A percentile compares a stretch with the other conserved stretches of the same genome.
Conservation (phyloP, 2,888 invertebrate genomes). For the Dorcus parallelipipedus region DNA sequence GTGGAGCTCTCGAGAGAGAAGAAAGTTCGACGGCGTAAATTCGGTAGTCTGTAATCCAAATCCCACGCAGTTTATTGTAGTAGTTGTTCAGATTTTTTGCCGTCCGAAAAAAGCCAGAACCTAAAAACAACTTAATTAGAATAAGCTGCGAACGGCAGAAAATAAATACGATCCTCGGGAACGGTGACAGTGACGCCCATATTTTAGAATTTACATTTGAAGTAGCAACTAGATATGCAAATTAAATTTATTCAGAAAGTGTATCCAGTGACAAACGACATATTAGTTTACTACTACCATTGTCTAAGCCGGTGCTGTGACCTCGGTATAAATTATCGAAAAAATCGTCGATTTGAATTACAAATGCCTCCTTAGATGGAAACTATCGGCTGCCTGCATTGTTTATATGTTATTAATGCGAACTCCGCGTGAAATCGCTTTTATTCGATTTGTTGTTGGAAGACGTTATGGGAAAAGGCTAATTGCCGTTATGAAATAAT, state of each 20-base stretch:
- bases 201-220: conserved; percentile 18
- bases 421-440: background rate
- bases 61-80: background rate
- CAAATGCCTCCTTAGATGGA: background rate
- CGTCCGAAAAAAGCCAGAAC: no score
- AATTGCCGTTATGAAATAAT: no score
- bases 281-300: conserved; percentile 33
- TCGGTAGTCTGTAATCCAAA: conserved; percentile 2
- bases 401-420: background rate
- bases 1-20: no score
- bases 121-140: no score
- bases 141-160: no score
- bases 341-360: conserved; percentile 2
- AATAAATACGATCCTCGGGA: background rate
- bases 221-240: conserved; percentile 42
- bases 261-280: conserved; percentile 40
- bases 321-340: conserved; percentile 8
- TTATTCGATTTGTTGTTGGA: no score
- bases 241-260: conserved; percentile 36
- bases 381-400: background rate
- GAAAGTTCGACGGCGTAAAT: no score
- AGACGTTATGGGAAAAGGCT: no score
- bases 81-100: no score
- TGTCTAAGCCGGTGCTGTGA: conserved; percentile 24
- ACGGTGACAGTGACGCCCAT: conserved; percentile 13